phyloP scores from a whole-genome alignment of 1,140 invertebrate genomes.

The Eurytemora carolleeae region DNA sequence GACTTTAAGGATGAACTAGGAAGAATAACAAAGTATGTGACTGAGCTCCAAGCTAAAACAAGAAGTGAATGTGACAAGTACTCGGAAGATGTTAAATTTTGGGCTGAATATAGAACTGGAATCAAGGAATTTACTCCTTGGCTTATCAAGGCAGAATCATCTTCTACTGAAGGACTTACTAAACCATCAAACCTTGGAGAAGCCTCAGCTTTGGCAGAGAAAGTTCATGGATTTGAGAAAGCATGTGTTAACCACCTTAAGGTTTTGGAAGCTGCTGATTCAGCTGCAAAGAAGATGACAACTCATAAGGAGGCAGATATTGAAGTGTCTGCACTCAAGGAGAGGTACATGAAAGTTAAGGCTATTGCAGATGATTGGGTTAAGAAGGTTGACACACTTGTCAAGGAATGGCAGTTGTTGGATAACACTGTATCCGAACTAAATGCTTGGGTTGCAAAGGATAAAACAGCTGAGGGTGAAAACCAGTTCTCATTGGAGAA shows the following conservation, averaged over 20 bases:
- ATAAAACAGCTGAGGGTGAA: slow-evolving; percentile 3
- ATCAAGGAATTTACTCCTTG: slow-evolving; percentile 21
- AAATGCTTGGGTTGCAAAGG: slow-evolving; percentile 15
- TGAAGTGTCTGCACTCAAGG: slow-evolving; percentile 10
- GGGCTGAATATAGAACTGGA: slow-evolving; percentile 20
- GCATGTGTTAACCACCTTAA: slow-evolving; percentile 9
- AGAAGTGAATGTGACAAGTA: slow-evolving; percentile 13
- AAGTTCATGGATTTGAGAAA: slow-evolving; percentile 15
- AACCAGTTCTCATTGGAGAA: slow-evolving; percentile 14
- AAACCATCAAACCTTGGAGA: slow-evolving; percentile 20
- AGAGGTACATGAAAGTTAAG: slow-evolving; percentile 11
- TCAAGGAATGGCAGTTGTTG: slow-evolving; percentile 13
- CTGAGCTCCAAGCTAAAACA: slow-evolving; percentile 6
- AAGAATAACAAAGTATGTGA: slow-evolving; percentile 10
- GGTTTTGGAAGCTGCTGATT: slow-evolving; percentile 5
- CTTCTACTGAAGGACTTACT: slow-evolving; percentile 17
- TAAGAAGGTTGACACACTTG: slow-evolving; percentile 13
- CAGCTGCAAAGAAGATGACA: slow-evolving; percentile 12
- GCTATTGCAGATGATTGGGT: slow-evolving; percentile 10
- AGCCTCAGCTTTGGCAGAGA: slow-evolving; percentile 18
- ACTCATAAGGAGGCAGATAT: slow-evolving; percentile 13
- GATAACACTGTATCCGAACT: slow-evolving; percentile 13
- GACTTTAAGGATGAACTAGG: slow-evolving; percentile 14
- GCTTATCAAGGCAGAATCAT: slow-evolving; percentile 19
- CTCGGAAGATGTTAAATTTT: slow-evolving; percentile 20